These are phyloP conservation scores for Daphoenositta chrysoptera DNA, from an alignment of 2,113 vertebrate genomes.

Conservation along the genomic window DNA sequence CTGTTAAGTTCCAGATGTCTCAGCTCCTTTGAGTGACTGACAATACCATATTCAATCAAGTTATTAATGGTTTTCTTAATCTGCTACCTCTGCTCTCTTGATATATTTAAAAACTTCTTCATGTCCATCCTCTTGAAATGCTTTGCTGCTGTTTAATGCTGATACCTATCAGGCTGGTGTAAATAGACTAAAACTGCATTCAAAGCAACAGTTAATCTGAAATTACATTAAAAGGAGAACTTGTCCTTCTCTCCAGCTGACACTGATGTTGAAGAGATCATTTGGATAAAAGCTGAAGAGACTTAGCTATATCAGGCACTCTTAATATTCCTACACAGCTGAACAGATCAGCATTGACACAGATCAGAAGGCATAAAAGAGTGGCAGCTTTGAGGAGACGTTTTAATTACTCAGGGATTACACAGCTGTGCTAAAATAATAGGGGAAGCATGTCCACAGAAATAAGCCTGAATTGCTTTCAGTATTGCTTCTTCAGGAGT, in stretches of 20 bases:
- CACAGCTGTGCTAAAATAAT: slow-evolving; percentile 33
- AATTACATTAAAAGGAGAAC: background rate
- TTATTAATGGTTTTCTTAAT: background rate
- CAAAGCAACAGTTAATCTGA: slow-evolving; percentile 15
- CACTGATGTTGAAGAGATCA: background rate
- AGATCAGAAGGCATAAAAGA: slow-evolving; percentile 10
- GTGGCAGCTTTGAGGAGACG: background rate
- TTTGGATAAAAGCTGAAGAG: slow-evolving; percentile 25
- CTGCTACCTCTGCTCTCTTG: background rate
- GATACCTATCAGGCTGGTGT: background rate
- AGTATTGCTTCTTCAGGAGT: background rate
- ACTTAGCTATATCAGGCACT: slow-evolving; percentile 13
- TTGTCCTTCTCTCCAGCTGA: background rate
- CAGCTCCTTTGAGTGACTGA: background rate
- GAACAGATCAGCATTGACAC: background rate
- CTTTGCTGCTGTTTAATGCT: background rate
- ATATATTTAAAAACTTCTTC: background rate
- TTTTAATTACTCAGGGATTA: slow-evolving; percentile 59
- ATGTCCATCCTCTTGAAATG: background rate
- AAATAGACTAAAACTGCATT: background rate
- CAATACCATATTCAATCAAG: background rate
- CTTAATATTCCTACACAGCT: slow-evolving; percentile 6
- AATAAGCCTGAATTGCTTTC: background rate
- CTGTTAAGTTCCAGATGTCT: background rate
- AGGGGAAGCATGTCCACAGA: background rate